These are phyloP conservation scores for Ammospiza caudacuta DNA, from an alignment of 2,113 vertebrate genomes.

Conservation along the genomic window DNA sequence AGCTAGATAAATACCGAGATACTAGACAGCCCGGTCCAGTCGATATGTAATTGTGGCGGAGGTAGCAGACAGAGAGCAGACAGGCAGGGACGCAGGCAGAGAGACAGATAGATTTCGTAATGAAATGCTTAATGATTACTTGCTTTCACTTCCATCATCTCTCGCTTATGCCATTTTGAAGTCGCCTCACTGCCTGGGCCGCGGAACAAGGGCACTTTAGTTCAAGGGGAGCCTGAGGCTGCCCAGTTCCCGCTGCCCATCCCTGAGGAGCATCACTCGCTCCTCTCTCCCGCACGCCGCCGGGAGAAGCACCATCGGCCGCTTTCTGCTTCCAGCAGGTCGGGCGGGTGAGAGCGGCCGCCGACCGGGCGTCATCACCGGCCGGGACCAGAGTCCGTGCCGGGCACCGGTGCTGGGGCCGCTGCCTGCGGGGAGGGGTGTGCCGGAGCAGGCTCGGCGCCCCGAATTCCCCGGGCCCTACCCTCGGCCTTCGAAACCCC, in stretches of 20 bases:
- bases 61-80: conserved; percentile 53
- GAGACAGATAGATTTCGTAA: conserved; percentile 55
- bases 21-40: not conserved
- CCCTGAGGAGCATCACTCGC: not conserved
- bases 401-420: not conserved
- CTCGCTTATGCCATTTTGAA: conserved; percentile 2
- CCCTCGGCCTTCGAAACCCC: conserved; percentile 33
- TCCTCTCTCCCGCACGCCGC: not conserved
- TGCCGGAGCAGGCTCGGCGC: not conserved
- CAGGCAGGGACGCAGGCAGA: conserved; percentile 42
- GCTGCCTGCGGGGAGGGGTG: not conserved
- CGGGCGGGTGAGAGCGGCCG: not conserved
- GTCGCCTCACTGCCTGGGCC: not conserved
- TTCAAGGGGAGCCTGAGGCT: not conserved
- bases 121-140: conserved; percentile 7
- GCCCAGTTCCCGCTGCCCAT: not conserved
- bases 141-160: conserved; percentile 29
- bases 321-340: not conserved
- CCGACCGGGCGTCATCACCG: not conserved
- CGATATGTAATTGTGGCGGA: conserved; percentile 30
- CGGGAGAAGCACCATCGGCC: not conserved
- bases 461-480: not conserved
- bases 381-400: not conserved
- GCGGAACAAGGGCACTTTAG: not conserved
- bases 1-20: conserved; percentile 20